Evolutionary conservation across 2,797 vertebrate genomes (phyloP), one percentile per base, ranked within the genome.

Genomic region (Tapirus indicus): DNA sequence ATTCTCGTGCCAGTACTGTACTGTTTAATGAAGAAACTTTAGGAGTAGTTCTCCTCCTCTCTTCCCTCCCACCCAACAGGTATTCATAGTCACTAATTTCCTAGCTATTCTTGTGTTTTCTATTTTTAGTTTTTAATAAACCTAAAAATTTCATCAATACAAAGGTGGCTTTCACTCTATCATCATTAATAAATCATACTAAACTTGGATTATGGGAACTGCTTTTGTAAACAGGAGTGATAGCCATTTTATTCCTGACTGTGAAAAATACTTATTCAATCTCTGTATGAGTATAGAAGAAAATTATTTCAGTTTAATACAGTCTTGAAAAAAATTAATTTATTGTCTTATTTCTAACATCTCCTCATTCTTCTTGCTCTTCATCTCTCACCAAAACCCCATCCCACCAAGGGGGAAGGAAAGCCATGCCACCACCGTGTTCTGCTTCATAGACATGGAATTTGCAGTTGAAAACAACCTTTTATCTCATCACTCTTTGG

Each of bases 41-140:
- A 44, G 16, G 18, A 18, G 16, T 20, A 18, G 4, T 20, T 14
- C 18, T 21, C 7, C 56, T 21, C 60, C 60, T 62, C 2, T 7
- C 35, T 8, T 32, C 14, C 29, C 14, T 9, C 56, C 23, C 41
- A 2, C 29, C 29, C 12, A 52, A 44, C 9, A 35, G 56, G 41
- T 85, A 27, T 93, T 85, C 29, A 77, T 49, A 29, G 21, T 92
- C 83, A 92, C 7, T 74, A 64, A 56, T 35, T 89, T 80, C 49
- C 69, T 75, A 58, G 62, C 7, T 49, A 75, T 52, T 58, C 32
- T 87, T 84, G 13, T 27, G 27, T 49, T 79, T 80, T 84, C 52
- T 49, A 38, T 86, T 72, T 79, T 92, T 66, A 60, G 7, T 77
- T 88, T 91, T 83, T 60, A 79, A 79, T 90, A 95, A 88, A 92